These are phyloP conservation scores for Andrena bicolor DNA, from an alignment of 2,888 invertebrate species.

Conservation along the genomic window DNA sequence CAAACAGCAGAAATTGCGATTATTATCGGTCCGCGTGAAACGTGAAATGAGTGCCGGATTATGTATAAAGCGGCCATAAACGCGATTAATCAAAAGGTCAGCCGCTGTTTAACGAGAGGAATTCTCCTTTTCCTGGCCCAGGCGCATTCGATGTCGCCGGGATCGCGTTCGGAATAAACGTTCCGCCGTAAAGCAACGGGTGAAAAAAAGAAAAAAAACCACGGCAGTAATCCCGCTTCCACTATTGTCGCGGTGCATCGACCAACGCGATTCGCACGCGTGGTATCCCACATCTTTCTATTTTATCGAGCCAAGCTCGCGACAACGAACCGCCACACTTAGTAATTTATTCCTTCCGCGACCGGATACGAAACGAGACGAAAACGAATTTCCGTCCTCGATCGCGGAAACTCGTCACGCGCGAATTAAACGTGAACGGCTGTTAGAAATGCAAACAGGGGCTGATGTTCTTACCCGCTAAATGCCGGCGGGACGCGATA, in stretches of 20 bases:
- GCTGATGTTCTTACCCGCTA: not conserved
- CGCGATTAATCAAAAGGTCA: not conserved
- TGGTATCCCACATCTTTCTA: slow-evolving; percentile 3
- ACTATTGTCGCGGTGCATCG: not conserved
- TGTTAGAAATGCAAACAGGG: not conserved
- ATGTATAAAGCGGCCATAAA: not conserved
- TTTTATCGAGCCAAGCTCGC: not conserved
- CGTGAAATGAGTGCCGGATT: slow-evolving; percentile 28
- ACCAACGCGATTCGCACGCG: not conserved
- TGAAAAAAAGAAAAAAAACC: not conserved
- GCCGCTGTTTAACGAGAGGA: too few relatives aligned
- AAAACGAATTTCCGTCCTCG: not conserved
- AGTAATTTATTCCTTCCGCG: slow-evolving; percentile 7
- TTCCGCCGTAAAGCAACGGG: not conserved
- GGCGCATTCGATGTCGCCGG: not conserved
- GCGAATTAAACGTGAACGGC: not conserved
- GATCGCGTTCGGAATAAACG: not conserved
- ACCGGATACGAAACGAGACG: not conserved
- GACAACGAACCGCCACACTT: not conserved
- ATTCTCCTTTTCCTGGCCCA: too few relatives aligned
- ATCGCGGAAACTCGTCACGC: not conserved
- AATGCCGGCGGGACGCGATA: not conserved
- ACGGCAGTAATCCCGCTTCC: not conserved
- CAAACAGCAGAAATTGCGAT: slow-evolving; percentile 41
- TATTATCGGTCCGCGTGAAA: slow-evolving; percentile 24